Base-by-base conservation (phyloP, 2,888 invertebrate genomes). In the Euclidia mi region DNA sequence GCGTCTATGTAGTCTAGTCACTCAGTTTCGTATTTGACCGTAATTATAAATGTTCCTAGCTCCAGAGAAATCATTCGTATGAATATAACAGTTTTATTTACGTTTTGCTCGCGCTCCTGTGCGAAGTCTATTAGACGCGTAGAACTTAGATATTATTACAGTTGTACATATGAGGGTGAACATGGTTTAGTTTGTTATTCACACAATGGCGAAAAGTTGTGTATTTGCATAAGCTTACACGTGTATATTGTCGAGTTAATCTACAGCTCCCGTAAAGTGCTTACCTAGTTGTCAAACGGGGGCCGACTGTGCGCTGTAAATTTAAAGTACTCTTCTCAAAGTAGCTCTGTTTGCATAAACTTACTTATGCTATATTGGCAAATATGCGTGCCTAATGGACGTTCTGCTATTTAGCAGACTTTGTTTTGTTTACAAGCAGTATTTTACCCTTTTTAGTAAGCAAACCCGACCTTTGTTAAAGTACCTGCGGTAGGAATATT, bases 221-320 rank as follows among this genome's bases (percentile, higher is more conserved):
- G 9, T 43, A 47, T 72, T 63, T 62, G 35, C 42, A 35, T 35
- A 32, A 28, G 51, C 29, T 72, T 58, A 53, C 56, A 59, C 50
- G 59, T 64, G 55, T 67, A 45, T 63, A 45, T 40, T 56, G 48
- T 35, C 17, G 31, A 52, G 60, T 56, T 73, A 60, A 69, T 69
- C 53, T 49, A 32, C 42, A 41, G 32, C 48, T 67, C 41, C 25
- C 12, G 44, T 52, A 60, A 50, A 61, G 52, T 57, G 48, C 68
- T 68, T 57, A 48, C 45, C 50, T 49, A 55, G 57, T 49, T 38
- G 51, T 49, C 41, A 57, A 50, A 15, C 29, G 12, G 49, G 29
- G 29, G 12, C 41, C 41, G 10, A 29, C 42, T 28, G 28, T 7
- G n/a, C 14, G 35, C 42, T 15, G 32, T 29, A 62, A 56, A 67